Conservation (phyloP, 2,888 invertebrate genomes). For the Drosophila quinaria region DNA sequence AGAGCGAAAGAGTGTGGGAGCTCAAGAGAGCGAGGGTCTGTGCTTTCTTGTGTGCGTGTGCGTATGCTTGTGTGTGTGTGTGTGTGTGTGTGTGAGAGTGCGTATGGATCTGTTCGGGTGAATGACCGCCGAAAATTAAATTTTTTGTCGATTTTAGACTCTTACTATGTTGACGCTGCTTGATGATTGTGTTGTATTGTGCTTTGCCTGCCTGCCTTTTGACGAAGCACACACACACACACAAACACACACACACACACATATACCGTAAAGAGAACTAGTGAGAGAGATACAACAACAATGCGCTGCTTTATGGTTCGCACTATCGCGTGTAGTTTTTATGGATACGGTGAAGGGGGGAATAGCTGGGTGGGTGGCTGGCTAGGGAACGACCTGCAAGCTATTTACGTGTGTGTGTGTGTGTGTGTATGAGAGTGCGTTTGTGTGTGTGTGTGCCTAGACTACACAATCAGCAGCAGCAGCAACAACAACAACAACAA, state of each 20-base stretch:
- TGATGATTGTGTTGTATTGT: conserved; percentile 60
- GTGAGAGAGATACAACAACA: conserved; percentile 26
- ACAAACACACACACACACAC: not conserved
- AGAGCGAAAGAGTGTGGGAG: conserved; percentile 6
- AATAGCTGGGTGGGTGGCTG: conserved; percentile 32
- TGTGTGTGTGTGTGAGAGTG: conserved; percentile 18
- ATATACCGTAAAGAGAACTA: conserved; percentile 1
- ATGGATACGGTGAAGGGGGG: conserved; percentile 23
- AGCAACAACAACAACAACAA: conserved; percentile 19
- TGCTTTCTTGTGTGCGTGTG: conserved; percentile 44
- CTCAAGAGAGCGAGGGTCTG: conserved; percentile 13
- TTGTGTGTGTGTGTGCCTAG: conserved; percentile 57
- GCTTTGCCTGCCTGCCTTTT: conserved; percentile 47
- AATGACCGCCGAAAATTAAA: conserved; percentile 85
- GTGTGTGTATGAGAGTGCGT: conserved; percentile 27
- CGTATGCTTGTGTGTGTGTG: conserved; percentile 14
- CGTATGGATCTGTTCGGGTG: conserved; percentile 77
- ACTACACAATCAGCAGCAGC: conserved; percentile 73
- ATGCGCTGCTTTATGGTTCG: conserved; percentile 58
- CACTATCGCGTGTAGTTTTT: conserved; percentile 65
- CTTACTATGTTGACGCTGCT: conserved; percentile 83
- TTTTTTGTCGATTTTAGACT: conserved; percentile 84
- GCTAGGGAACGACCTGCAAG: conserved; percentile 58
- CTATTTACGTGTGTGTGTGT: conserved; percentile 34
- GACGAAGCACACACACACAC: conserved; percentile 35